These are phyloP conservation scores for Mastomys coucha DNA, from an alignment of 2,113 vertebrate species.

Conservation along the genomic window DNA sequence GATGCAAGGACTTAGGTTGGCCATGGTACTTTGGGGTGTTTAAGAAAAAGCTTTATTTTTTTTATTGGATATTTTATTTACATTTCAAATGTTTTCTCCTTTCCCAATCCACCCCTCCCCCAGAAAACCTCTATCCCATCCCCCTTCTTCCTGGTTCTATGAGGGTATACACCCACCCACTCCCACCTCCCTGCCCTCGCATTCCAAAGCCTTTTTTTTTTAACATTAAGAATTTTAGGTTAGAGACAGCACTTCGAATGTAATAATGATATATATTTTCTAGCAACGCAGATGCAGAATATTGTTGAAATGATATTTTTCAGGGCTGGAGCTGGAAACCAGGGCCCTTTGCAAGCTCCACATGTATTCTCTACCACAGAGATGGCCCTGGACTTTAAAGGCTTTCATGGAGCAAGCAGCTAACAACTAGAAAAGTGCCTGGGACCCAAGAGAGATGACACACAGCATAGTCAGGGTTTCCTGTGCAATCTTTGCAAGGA, in stretches of 20 bases:
- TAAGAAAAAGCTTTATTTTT: background rate
- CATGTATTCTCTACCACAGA: background rate
- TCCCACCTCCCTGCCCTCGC: no score
- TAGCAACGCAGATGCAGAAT: background rate
- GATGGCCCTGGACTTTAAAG: background rate
- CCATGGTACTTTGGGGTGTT: no score
- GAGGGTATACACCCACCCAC: no score
- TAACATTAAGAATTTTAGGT: no score
- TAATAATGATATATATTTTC: background rate
- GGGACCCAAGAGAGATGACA: no score
- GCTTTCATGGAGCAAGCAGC: background rate
- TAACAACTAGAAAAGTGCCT: background rate
- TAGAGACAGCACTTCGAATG: background rate
- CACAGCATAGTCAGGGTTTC: background rate
- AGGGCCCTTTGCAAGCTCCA: background rate
- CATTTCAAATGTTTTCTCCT: no score
- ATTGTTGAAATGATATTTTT: background rate
- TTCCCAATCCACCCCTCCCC: no score
- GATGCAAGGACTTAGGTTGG: accelerated
- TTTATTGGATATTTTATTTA: background rate
- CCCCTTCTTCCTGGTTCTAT: no score
- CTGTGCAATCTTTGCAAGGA: background rate
- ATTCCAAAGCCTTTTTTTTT: no score
- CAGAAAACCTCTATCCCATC: no score
- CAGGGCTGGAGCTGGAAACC: no score